Evolutionary conservation across 1,140 invertebrate species (phyloP).

Genomic region (Drosophila dunni): DNA sequence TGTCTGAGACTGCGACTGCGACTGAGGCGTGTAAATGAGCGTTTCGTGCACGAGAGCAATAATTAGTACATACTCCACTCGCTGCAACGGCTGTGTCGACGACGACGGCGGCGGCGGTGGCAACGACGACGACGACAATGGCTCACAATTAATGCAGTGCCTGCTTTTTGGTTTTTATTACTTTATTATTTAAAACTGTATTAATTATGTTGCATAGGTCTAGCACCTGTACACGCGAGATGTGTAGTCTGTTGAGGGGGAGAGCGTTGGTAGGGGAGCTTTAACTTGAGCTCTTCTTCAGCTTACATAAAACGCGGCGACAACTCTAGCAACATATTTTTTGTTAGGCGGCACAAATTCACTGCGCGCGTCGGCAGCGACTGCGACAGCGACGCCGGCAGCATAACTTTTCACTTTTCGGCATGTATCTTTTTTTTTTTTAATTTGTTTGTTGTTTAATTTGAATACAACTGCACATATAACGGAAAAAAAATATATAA

Average conservation of each 20-base stretch:
- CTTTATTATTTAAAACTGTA: slow-evolving; percentile 34
- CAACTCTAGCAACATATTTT: slow-evolving; percentile 56
- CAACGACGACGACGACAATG: slow-evolving; percentile 19
- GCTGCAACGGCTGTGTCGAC: slow-evolving; percentile 49
- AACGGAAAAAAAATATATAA: slow-evolving; percentile 38
- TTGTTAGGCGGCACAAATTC: slow-evolving; percentile 54
- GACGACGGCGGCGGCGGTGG: slow-evolving; percentile 27
- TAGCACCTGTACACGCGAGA: slow-evolving; percentile 66
- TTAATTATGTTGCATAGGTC: slow-evolving; percentile 32
- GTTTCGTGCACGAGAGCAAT: slow-evolving; percentile 65
- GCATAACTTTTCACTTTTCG: slow-evolving; percentile 53
- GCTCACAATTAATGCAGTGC: slow-evolving; percentile 44
- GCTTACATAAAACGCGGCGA: slow-evolving; percentile 35
- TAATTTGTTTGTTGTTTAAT: slow-evolving; percentile 17
- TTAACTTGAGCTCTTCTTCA: slow-evolving; percentile 12
- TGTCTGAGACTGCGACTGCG: slow-evolving; percentile 37
- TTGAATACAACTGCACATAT: not conserved
- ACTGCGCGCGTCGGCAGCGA: slow-evolving; percentile 46
- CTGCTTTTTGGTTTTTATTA: slow-evolving; percentile 31
- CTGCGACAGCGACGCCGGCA: slow-evolving; percentile 53
- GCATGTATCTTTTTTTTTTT: slow-evolving; percentile 49
- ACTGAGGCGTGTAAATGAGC: slow-evolving; percentile 68
- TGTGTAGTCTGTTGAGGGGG: slow-evolving; percentile 9
- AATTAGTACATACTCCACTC: slow-evolving; percentile 71
- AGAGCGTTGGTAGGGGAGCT: not conserved